Conservation (phyloP, 1,140 invertebrate species). For the Drosophila rufa region DNA sequence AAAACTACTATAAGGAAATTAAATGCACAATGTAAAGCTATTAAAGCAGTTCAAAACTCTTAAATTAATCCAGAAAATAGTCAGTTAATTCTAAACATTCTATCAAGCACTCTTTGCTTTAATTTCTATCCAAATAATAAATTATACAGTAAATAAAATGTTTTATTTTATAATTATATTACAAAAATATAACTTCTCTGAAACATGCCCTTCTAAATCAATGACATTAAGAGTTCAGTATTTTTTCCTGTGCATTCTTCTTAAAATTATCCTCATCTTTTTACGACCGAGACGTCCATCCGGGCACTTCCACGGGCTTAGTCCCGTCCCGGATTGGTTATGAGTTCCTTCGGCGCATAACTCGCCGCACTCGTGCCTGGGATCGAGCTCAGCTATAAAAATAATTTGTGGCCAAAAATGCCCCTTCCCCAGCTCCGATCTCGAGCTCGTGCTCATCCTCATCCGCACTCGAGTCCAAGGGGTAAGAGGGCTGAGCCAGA, state of each 20-base stretch:
- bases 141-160: no score
- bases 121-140: no score
- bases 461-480: conserved; percentile 34
- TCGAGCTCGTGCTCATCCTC: conserved; percentile 9
- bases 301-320: conserved; percentile 63
- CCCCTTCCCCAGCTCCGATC: conserved; percentile 34
- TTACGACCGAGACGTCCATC: conserved; percentile 70
- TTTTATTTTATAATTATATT: no score
- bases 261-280: conserved; percentile 38
- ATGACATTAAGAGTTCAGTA: no score
- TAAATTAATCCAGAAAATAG: not conserved
- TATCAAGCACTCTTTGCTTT: no score
- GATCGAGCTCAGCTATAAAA: conserved; percentile 77
- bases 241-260: conserved; percentile 4
- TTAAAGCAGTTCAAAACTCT: not conserved
- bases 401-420: conserved; percentile 79
- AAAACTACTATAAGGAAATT: not conserved
- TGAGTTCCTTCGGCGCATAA: conserved; percentile 69
- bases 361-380: conserved; percentile 64
- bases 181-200: no score
- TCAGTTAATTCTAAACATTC: not conserved
- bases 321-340: conserved; percentile 44
- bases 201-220: no score
- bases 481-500: conserved; percentile 23
- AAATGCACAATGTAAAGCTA: not conserved